Evolutionary conservation across 2,797 vertebrate genomes (phyloP), one percentile per base, ranked within the genome.

Genomic region (Phrynocephalus vlangalii): DNA sequence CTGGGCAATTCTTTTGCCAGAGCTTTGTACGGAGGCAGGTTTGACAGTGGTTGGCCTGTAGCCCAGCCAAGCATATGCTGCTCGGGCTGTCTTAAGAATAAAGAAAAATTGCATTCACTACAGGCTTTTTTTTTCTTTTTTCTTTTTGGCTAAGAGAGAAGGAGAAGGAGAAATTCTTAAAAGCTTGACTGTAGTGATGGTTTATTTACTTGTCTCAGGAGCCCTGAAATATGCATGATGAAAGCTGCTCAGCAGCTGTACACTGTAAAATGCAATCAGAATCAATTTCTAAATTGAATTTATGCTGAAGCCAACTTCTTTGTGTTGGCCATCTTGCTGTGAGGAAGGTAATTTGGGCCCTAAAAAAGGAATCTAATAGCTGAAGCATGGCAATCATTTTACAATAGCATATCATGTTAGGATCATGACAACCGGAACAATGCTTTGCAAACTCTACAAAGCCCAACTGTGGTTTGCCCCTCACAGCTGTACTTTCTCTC

Each of bases 1-100:
- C 83, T 50, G n/a, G n/a, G 3, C 22, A 79, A 50, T 1, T 79
- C 66, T 68, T 63, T 76, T 73, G 75, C 60, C 38, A 81, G 79
- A 88, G 50, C 3, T 87, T 50, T 79, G 70, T 87, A 83, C 88
- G 82, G 84, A 89, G 77, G 3, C 15, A 88, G 82, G 33, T 30
- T 83, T 67, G 70, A 83, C 90, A 88, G 81, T 44, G 10, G 0
- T 11, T 73, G 67, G 28, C 56, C 1, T 38, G 18, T 73, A 85
- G 66, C 87, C 67, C 8, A 70, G 71, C 56, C 52, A 84, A 86
- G 56, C 63, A 82, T 92, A 88, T 86, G 82, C 79, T 91, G 30
- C n/a, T 3, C 77, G 38, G 8, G n/a, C 38, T 89, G 72, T 76
- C 79, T 93, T 79, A 88, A 68, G 93, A 91, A 80, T 70, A 79